These are phyloP conservation scores for Drosophila orena DNA, from an alignment of 1,140 invertebrate genomes.

Conservation along the genomic window DNA sequence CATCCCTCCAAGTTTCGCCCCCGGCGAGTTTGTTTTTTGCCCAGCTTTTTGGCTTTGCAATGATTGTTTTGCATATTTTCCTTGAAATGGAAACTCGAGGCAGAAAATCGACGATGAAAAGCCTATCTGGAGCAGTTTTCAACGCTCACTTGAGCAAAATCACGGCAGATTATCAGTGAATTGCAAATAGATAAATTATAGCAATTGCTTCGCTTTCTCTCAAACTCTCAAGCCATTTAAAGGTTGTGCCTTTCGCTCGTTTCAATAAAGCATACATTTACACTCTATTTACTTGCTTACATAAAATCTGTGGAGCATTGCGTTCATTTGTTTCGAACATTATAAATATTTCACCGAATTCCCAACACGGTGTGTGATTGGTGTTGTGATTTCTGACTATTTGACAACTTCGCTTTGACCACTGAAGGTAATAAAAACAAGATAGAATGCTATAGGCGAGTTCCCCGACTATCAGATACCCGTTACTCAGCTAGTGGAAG, in stretches of 20 bases:
- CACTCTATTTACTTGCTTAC: background rate
- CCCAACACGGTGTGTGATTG: background rate
- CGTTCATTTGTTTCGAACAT: background rate
- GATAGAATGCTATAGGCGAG: too few relatives aligned
- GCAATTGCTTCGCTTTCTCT: too few relatives aligned
- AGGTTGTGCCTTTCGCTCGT: too few relatives aligned
- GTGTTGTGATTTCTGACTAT: background rate
- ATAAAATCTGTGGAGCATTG: background rate
- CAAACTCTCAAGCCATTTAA: too few relatives aligned
- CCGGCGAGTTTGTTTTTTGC: constrained; percentile 1
- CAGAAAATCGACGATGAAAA: background rate
- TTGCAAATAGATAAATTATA: too few relatives aligned
- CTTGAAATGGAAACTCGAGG: constrained; percentile 7
- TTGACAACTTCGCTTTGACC: background rate
- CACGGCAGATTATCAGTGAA: background rate
- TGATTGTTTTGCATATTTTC: constrained; percentile 39
- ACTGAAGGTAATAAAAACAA: background rate
- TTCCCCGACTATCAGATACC: too few relatives aligned
- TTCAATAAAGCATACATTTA: background rate
- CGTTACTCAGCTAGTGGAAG: too few relatives aligned
- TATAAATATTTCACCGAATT: constrained; percentile 3
- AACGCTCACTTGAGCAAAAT: constrained; percentile 1
- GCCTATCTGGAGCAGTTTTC: background rate
- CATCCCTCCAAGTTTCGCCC: constrained; percentile 4
- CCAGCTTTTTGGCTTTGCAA: constrained; percentile 33